Conservation (phyloP, 2,797 vertebrate genomes). For the Ispidina picta region DNA sequence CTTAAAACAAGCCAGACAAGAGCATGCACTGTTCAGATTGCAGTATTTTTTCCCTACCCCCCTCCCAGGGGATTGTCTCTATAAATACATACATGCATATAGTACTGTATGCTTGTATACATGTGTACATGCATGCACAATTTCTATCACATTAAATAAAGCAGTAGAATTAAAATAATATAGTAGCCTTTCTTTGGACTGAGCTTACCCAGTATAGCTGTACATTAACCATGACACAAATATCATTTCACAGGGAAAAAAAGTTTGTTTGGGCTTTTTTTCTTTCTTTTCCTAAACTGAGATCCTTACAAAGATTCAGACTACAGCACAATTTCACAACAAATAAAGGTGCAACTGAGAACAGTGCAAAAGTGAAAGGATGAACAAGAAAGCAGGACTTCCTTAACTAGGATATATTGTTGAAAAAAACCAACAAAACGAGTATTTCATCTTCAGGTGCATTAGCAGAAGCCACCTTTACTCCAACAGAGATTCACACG, state of each 20-base stretch:
- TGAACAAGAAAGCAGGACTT: not conserved
- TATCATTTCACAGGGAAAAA: accelerated
- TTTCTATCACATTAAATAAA: not conserved
- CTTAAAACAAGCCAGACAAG: slow-evolving; percentile 54
- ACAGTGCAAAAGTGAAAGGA: not conserved
- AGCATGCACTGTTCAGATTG: slow-evolving; percentile 25
- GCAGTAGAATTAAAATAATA: not conserved
- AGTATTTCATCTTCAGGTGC: not conserved
- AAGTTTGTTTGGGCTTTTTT: not conserved
- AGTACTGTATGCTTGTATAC: not conserved
- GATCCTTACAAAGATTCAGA: not conserved
- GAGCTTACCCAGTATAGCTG: not conserved
- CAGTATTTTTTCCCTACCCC: not conserved
- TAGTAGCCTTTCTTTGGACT: not conserved
- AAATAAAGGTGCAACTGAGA: not conserved
- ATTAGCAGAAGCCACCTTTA: not conserved
- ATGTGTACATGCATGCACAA: not conserved
- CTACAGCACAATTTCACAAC: not conserved
- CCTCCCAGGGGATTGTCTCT: not conserved
- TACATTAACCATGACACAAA: not conserved
- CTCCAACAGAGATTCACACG: not conserved
- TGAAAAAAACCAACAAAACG: not conserved
- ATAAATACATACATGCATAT: not conserved
- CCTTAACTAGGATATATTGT: not conserved
- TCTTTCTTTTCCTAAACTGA: not conserved